These are phyloP conservation scores for Sycophaga agraensis DNA, from an alignment of 1,140 invertebrate genomes.

Conservation along the genomic window DNA sequence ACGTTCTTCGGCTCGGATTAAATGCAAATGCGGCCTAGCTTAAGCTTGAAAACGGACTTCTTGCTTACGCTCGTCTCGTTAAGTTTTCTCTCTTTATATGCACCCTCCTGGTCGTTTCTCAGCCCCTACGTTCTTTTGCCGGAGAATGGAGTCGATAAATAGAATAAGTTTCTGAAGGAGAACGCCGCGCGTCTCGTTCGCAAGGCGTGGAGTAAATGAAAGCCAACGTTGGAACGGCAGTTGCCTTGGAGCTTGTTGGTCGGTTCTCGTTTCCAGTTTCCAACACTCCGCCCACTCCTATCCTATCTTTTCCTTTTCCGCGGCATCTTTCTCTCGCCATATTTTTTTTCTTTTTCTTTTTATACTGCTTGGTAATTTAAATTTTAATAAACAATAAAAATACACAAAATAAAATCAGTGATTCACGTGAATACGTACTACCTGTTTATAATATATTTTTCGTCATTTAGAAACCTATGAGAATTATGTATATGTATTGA, in stretches of 20 bases:
- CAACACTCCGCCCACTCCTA: neutral
- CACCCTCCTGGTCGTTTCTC: too few relatives aligned
- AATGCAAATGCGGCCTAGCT: constrained; percentile 5
- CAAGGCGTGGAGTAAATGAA: neutral
- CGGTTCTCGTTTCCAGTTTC: neutral
- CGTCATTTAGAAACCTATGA: too few relatives aligned
- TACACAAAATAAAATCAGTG: too few relatives aligned
- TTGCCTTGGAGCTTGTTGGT: neutral
- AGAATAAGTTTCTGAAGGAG: neutral
- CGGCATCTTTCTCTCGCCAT: neutral
- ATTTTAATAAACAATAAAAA: too few relatives aligned
- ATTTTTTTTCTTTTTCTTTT: neutral
- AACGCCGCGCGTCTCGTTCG: neutral
- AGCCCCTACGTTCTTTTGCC: neutral
- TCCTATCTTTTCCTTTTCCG: neutral
- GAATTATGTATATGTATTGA: too few relatives aligned
- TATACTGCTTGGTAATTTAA: too few relatives aligned
- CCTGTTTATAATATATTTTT: too few relatives aligned
- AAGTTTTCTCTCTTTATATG: neutral
- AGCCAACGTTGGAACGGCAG: neutral
- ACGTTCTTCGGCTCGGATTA: neutral
- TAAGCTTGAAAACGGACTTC: neutral
- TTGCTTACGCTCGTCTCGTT: neutral
- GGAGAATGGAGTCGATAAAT: neutral
- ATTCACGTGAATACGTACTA: too few relatives aligned